Base-by-base conservation (phyloP, 2,797 vertebrate genomes). In the Knipowitschia caucasica region DNA sequence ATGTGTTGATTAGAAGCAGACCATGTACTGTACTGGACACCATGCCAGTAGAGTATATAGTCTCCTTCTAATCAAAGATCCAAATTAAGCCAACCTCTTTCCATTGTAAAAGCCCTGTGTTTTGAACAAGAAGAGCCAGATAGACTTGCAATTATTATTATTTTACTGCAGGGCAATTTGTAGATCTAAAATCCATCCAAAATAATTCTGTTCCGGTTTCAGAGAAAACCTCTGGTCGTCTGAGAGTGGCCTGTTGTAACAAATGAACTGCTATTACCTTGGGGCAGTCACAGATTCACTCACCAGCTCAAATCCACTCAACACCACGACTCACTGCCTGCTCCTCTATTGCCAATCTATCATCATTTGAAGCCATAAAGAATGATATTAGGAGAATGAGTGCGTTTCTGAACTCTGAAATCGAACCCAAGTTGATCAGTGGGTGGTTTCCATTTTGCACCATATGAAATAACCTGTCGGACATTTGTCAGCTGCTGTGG, bases 341-440 rank as follows among this genome's bases (percentile, higher is more conserved):
- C 31, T 15, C 31, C 50, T 43, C 53, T 46, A 58, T 56, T 62
- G 68, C 66, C 73, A 53, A 83, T 83, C 80, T 71, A 85, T 84
- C 84, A 71, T 75, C 69, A 77, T 86, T 84, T 81, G 44, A 1
- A 31, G 64, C 14, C 20, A 65, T 77, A 72, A 73, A 71, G 64
- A 71, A 62, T 33, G 47, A 69, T 76, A 71, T 75, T 58, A 62
- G 62, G 69, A 49, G 50, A 75, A 59, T 34, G 40, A 77, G 33
- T 52, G 73, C 59, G 65, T 77, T 81, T 31, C 61, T 47, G 51
- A 43, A 46, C 53, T 23, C 52, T 39, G 47, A 62, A 69, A 77
- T 69, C 52, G 56, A 65, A 45, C 38, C 39, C 8, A 46, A 62
- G 64, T 50, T 59, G 55, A 59, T 63, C 53, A 30, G 69, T 64